Evolutionary conservation across 2,113 vertebrate genomes (phyloP), one percentile per base, ranked within the genome.

Genomic region (Gambusia affinis): DNA sequence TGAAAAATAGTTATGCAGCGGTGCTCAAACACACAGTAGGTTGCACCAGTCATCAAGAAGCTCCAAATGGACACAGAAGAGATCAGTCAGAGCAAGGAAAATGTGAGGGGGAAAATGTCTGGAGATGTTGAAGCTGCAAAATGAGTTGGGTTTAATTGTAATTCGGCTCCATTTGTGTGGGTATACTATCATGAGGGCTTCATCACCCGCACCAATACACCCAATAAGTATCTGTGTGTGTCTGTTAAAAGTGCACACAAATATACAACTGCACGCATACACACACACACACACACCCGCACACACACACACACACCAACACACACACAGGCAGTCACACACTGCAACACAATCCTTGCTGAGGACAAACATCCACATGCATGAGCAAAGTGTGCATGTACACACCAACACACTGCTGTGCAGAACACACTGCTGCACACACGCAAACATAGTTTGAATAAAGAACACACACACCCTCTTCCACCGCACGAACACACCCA

Each of bases 111-210:
- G 44, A 72, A 73, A 77, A 75, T 74, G 78, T 77, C 82, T 78
- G 70, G 79, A 83, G 83, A 81, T 87, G 60, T 76, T 51, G 70
- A 65, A 81, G 79, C 83, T 75, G 77, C 70, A 85, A 67, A 78
- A 76, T 77, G 76, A 81, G 74, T 87, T 84, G 44, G 61, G 71
- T 87, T 88, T 86, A 83, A 89, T 88, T 88, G 84, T 87, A 84
- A 90, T 88, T 91, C 77, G 76, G 66, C 76, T 82, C 76, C 76
- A 74, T 90, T 88, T 91, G 86, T 64, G 39, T 81, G 89, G 72
- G 80, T 85, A 81, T 87, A 84, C 77, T 65, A 84, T 88, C 85
- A 88, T 83, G 82, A 90, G 82, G 84, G 89, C 89, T 85, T 89
- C 82, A 85, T 90, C 87, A 90, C 80, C 78, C 71, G 73, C 88